Conservation (phyloP, 2,113 vertebrate genomes). For the Agapornis roseicollis region DNA sequence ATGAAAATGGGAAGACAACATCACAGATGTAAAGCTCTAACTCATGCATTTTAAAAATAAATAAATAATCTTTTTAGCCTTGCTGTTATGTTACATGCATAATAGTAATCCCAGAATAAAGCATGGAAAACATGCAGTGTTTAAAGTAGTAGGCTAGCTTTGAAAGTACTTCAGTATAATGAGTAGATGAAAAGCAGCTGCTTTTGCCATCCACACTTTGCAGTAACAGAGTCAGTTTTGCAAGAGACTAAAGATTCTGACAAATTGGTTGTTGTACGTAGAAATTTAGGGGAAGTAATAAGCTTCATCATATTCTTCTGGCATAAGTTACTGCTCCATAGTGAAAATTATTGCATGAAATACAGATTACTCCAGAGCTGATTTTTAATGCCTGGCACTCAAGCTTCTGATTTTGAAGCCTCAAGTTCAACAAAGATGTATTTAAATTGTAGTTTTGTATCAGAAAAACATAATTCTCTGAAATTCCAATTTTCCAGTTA, state of each 20-base stretch:
- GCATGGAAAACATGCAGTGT: background rate
- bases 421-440: background rate
- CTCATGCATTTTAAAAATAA: background rate
- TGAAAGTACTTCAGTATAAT: background rate
- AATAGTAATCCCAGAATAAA: background rate
- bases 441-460: background rate
- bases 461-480: background rate
- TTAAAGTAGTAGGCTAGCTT: background rate
- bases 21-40: background rate
- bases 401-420: background rate
- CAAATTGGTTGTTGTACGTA: accelerated
- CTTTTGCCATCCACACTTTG: background rate
- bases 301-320: background rate
- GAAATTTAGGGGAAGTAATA: background rate
- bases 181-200: background rate
- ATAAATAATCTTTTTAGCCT: background rate
- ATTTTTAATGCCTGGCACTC: background rate
- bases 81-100: accelerated
- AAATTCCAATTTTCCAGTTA: background rate
- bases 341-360: background rate
- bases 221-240: background rate
- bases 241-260: background rate
- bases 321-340: background rate
- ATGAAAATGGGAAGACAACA: background rate
- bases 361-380: background rate